These are phyloP conservation scores for Hippocampus barbouri DNA, from an alignment of 2,113 vertebrate genomes.

Conservation along the genomic window DNA sequence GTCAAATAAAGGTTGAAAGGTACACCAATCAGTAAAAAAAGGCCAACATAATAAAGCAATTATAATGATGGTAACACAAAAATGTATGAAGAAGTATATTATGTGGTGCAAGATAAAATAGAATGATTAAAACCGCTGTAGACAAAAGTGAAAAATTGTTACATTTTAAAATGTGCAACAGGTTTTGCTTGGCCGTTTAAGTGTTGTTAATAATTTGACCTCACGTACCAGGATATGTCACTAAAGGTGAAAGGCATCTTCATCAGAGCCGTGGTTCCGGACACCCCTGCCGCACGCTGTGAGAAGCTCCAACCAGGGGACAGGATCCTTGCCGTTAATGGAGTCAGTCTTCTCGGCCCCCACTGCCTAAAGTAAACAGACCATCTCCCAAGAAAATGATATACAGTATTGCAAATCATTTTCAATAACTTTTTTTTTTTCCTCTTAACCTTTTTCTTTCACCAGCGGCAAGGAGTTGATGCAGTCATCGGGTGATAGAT, in stretches of 20 bases:
- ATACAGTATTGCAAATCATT: neutral
- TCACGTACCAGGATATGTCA: conserved; percentile 55
- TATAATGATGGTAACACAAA: too few species aligned
- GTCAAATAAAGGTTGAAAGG: too few species aligned
- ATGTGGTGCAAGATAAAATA: too few species aligned
- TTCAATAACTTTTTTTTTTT: neutral
- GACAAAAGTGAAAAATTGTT: too few species aligned
- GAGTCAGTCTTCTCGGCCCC: conserved; percentile 67
- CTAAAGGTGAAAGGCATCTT: conserved; percentile 68
- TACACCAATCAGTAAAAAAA: too few species aligned
- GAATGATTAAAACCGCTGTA: too few species aligned
- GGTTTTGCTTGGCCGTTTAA: neutral
- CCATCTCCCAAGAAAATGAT: neutral
- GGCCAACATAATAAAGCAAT: too few species aligned
- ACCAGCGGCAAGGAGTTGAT: conserved; percentile 72
- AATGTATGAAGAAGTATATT: too few species aligned
- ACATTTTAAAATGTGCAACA: too few species aligned
- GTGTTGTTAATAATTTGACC: neutral
- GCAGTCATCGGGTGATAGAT: conserved; percentile 65
- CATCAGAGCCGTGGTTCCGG: conserved; percentile 69
- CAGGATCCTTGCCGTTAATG: conserved; percentile 75
- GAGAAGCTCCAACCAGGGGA: conserved; percentile 66
- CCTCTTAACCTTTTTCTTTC: neutral
- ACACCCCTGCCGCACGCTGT: conserved; percentile 68
- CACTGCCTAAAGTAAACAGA: conserved; percentile 64